A percentile compares a stretch with the other conserved stretches of the same genome.
Conservation (phyloP, 2,888 invertebrate species). For the Agrotis clavis region DNA sequence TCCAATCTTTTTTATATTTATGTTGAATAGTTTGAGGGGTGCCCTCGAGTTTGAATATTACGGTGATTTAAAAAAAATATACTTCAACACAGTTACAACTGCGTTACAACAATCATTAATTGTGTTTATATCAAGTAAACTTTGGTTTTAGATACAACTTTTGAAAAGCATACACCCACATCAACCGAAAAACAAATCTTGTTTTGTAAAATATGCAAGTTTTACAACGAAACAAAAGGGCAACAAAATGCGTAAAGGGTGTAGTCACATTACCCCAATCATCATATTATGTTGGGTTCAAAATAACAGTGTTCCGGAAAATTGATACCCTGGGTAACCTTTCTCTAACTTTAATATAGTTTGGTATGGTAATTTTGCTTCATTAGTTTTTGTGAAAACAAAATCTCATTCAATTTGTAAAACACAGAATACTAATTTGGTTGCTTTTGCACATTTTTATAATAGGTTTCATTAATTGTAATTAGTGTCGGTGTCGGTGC, state of each 20-base stretch:
- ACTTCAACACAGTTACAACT: too few relatives aligned
- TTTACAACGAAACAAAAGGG: constrained; percentile 52
- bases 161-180: constrained; percentile 18
- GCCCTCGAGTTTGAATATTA: too few relatives aligned
- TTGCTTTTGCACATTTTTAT: neutral
- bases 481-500: too few relatives aligned
- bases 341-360: constrained; percentile 48
- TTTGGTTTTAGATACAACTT: too few relatives aligned
- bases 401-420: constrained; percentile 54
- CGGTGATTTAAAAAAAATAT: too few relatives aligned
- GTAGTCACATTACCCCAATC: constrained; percentile 52
- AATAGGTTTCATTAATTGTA: too few relatives aligned
- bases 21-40: too few relatives aligned
- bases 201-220: constrained; percentile 53
- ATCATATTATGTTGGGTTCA: constrained; percentile 49
- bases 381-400: constrained; percentile 51
- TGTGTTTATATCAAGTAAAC: too few relatives aligned
- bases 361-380: constrained; percentile 49
- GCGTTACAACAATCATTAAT: too few relatives aligned
- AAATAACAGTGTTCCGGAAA: constrained; percentile 52
- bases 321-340: constrained; percentile 45
- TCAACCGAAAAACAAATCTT: constrained; percentile 32
- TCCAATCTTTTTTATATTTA: too few relatives aligned
- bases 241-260: constrained; percentile 49
- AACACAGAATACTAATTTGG: neutral